Base-by-base conservation (phyloP, 2,113 vertebrate genomes). In the Neolamprologus caudopunctatus region DNA sequence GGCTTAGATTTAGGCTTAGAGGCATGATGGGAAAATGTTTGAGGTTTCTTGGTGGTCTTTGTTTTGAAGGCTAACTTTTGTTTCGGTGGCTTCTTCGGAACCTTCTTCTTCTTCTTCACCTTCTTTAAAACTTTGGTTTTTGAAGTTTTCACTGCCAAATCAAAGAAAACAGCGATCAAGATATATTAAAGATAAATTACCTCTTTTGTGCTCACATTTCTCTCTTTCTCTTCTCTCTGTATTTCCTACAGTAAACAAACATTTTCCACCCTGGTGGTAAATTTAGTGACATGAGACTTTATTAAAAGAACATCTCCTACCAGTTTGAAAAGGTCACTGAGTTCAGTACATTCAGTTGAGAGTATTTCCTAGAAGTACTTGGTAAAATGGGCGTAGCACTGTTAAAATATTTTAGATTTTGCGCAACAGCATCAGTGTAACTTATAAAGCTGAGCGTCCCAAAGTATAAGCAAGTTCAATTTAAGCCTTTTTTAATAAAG, bases 31-130 rank as follows among this genome's bases (percentile, higher is more conserved):
- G 86, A 19, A 86, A 85, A 80, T 1, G 42, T 31, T 21, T 1
- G 26, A 21, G 81, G 78, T 78, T 89, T 93, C 88, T 91, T 92
- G 37, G 71, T 47, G 45, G 84, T 83, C n/a, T 93, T 92, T 16
- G 90, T 6, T 63, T 73, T 91, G n/a, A 94, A 85, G 2, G 24
- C 42, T 5, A 86, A 87, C 50, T 94, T 95, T 75, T 90, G 75
- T 55, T 90, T 90, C 1, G 54, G 82, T 54, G 87, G 21, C 31
- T 79, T 88, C 68, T 53, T 93, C 50, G 19, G 47, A 47, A 89
- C 14, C 42, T 90, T 86, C 88, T 91, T 94, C 58, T 79, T 93
- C 19, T 68, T 68, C 17, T 66, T 66, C 53, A 51, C 57, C 66
- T 94, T 95, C 31, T 91, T 92, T 12, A 81, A 54, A 7, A 24